A percentile compares a stretch with the other conserved stretches of the same genome.
These are phyloP conservation scores for Axinella damicornis DNA, from an alignment of 37 sponge, comb jelly and placozoan species.

Conservation along the genomic window DNA sequence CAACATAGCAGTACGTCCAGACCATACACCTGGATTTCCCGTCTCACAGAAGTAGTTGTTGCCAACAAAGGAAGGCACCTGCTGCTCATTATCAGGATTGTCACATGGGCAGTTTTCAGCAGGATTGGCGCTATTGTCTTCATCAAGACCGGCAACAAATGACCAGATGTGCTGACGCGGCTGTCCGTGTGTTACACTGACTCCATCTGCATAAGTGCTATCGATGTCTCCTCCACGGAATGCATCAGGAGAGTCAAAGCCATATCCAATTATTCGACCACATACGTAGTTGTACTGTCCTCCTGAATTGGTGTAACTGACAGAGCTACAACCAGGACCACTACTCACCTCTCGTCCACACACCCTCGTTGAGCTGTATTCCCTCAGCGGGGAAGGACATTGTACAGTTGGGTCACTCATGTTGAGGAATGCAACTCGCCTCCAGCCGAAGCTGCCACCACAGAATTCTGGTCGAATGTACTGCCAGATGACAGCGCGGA, in stretches of 20 bases:
- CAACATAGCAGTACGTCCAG: too few relatives aligned
- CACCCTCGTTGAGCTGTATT: too few relatives aligned
- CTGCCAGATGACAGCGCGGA: too few relatives aligned
- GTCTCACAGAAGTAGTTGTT: conserved; percentile 2
- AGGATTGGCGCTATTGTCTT: too few relatives aligned
- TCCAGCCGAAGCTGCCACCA: too few relatives aligned
- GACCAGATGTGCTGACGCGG: conserved; percentile 3
- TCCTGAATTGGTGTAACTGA: neutral
- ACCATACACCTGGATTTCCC: neutral
- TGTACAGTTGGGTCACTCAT: too few relatives aligned
- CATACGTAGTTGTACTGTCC: neutral
- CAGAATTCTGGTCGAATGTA: too few relatives aligned
- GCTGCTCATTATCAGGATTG: neutral
- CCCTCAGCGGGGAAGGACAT: too few relatives aligned
- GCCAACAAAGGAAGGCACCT: neutral
- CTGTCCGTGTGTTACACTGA: neutral
- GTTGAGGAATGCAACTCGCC: too few relatives aligned
- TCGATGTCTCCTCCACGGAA: too few relatives aligned
- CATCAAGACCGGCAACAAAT: neutral
- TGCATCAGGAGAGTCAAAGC: neutral
- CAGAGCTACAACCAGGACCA: too few relatives aligned
- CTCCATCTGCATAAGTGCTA: conserved; percentile 6
- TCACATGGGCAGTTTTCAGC: neutral
- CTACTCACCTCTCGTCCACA: too few relatives aligned
- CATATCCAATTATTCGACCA: neutral